Evolutionary conservation across 1,140 invertebrate species (phyloP), one percentile per base, ranked within the genome.

Genomic region (Muscidifurax raptorellus): DNA sequence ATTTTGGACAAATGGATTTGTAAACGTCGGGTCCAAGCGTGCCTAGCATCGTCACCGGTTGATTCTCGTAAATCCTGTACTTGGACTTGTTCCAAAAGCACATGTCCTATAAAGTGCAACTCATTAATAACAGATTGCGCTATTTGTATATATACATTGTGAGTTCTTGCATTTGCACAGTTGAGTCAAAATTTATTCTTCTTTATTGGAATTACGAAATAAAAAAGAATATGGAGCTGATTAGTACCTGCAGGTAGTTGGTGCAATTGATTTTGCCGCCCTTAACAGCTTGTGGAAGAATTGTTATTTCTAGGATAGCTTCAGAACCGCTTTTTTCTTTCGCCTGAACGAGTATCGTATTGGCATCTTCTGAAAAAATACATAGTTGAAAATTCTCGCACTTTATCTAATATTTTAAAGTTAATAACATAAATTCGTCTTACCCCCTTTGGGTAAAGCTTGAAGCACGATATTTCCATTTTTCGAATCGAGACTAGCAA

Each of bases 21-120:
- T 91, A 92, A 67, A 87, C 77, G 15, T 81, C 84, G 27, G 92
- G 90, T 67, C 89, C 90, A 7, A 93, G 86, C 36, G 76, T 85
- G 15, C 92, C 92, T 40, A 93, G 87, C 89, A 92, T 89, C 12
- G 91, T 90, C 5, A 85, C 15, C 10, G 90, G 91, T 72, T 92
- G 92, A 86, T 94, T 94, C 82, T 94, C 93, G 75, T 93, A 94
- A 74, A 94, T 91, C 85, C 86, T 90, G 81, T 93, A 92, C 40
- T 87, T 89, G 15, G 91, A 87, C 5, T 66, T 77, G 15, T 90
- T 88, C 92, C 93, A 93, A 80, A 93, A 94, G 79, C 93, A 94
- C 86, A 93, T 91, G 71, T 93, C 92, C 92, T 93, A 75, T 9
- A 87, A 88, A 59, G 44, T 47, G n/a, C 64, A 72, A 88, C 66